A percentile compares a stretch with the other conserved stretches of the same genome.
These are phyloP conservation scores for Diglossa cyanea DNA, from an alignment of 2,797 vertebrate genomes.

Conservation along the genomic window DNA sequence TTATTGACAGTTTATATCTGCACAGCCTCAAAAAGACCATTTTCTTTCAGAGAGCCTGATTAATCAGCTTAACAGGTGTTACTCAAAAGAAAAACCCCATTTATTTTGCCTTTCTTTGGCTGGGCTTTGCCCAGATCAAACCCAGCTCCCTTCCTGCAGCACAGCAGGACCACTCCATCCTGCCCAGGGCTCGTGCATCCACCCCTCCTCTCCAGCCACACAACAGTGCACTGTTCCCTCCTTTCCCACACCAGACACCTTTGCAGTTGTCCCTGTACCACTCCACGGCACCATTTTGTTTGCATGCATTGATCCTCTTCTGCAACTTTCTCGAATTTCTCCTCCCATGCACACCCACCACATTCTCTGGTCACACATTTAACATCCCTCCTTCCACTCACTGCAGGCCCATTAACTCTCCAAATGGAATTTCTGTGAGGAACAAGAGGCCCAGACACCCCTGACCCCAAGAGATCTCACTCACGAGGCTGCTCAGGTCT, in stretches of 20 bases:
- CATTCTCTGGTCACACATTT: fast-evolving
- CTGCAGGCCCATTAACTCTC: background rate
- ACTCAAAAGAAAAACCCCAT: background rate
- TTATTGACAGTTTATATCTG: no score
- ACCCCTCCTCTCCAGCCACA: background rate
- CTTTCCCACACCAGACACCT: background rate
- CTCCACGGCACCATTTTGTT: fast-evolving
- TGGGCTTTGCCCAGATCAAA: fast-evolving
- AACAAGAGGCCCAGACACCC: background rate
- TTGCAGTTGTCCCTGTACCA: background rate
- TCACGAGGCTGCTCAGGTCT: fast-evolving
- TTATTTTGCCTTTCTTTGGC: background rate
- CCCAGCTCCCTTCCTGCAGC: background rate
- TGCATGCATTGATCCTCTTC: background rate
- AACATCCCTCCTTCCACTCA: background rate
- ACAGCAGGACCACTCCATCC: fast-evolving
- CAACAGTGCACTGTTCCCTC: no score
- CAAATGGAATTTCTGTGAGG: background rate
- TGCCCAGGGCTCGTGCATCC: background rate
- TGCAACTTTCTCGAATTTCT: background rate
- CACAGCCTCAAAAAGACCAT: background rate
- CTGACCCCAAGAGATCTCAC: background rate
- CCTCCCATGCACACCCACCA: fast-evolving
- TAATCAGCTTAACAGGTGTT: background rate
- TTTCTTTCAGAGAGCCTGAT: background rate